A percentile compares a stretch with the other conserved stretches of the same genome.
These are phyloP conservation scores for Rhyacichthys aspro DNA, from an alignment of 2,797 vertebrate species.

Conservation along the genomic window DNA sequence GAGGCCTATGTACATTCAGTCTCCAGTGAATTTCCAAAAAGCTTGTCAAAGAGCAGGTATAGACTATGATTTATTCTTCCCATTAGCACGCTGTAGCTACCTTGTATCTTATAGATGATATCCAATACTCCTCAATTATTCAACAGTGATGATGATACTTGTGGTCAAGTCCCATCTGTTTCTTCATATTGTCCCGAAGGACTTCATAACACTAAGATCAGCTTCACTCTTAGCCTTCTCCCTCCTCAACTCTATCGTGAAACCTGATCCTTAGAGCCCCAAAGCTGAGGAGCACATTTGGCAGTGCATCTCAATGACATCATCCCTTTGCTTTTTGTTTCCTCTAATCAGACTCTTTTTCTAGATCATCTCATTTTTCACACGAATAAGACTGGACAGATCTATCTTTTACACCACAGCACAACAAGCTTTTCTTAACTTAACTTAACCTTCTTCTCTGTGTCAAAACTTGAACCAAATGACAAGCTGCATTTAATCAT, in stretches of 20 bases:
- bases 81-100: slow-evolving; percentile 24
- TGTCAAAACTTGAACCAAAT: slow-evolving; percentile 41
- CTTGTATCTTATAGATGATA: slow-evolving; percentile 35
- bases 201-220: slow-evolving; percentile 58
- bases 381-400: slow-evolving; percentile 2
- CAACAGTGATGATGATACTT: slow-evolving; percentile 46
- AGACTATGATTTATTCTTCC: slow-evolving; percentile 35
- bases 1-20: slow-evolving; percentile 24
- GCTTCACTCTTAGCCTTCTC: slow-evolving; percentile 38
- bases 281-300: slow-evolving; percentile 60
- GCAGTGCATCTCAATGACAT: slow-evolving; percentile 67
- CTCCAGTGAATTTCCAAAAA: slow-evolving; percentile 30
- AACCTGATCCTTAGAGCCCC: slow-evolving; percentile 68
- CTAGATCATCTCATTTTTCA: slow-evolving; percentile 16
- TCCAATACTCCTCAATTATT: slow-evolving; percentile 58
- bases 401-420: slow-evolving; percentile 13
- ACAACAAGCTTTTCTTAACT: slow-evolving; percentile 10
- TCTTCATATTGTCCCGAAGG: slow-evolving; percentile 45
- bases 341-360: slow-evolving; percentile 27
- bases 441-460: slow-evolving; percentile 23
- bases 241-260: slow-evolving; percentile 57
- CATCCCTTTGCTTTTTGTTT: slow-evolving; percentile 34
- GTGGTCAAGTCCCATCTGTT: slow-evolving; percentile 58
- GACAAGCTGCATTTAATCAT: too few relatives aligned
- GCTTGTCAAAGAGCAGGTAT: slow-evolving; percentile 14